Evolutionary conservation across 2,888 invertebrate species (phyloP).

Genomic region (Drosophila mimetica): DNA sequence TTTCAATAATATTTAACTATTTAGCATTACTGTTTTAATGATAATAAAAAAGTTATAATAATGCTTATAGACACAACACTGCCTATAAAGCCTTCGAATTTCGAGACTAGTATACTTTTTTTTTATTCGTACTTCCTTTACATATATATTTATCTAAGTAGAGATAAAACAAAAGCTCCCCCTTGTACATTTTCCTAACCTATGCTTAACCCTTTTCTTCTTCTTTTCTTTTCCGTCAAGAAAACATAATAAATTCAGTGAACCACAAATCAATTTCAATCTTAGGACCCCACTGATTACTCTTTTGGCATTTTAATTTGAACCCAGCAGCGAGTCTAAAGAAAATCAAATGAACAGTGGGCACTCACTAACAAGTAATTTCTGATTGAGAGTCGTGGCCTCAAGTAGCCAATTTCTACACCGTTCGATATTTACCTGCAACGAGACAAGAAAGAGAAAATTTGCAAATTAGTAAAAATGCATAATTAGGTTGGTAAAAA

Average conservation of each 20-base stretch:
- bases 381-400: slow-evolving; percentile 16
- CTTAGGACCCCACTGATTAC: slow-evolving; percentile 12
- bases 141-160: not conserved
- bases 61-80: too few species aligned
- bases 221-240: not conserved
- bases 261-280: slow-evolving; percentile 17
- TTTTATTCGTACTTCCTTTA: too few species aligned
- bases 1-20: too few species aligned
- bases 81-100: too few species aligned
- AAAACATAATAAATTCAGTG: slow-evolving; percentile 21
- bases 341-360: slow-evolving; percentile 6
- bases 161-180: not conserved
- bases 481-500: slow-evolving; percentile 67
- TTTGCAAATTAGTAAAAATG: slow-evolving; percentile 74
- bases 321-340: slow-evolving; percentile 2
- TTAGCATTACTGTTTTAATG: too few species aligned
- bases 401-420: slow-evolving; percentile 14
- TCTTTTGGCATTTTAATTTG: slow-evolving; percentile 22
- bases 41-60: too few species aligned
- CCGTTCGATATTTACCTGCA: slow-evolving; percentile 72
- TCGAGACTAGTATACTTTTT: too few species aligned
- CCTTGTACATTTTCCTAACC: not conserved
- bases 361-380: slow-evolving; percentile 26
- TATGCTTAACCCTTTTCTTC: not conserved
- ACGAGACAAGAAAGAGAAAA: slow-evolving; percentile 76